phyloP scores from a whole-genome alignment of 2,888 invertebrate genomes.

The Aspidiotus destructor region DNA sequence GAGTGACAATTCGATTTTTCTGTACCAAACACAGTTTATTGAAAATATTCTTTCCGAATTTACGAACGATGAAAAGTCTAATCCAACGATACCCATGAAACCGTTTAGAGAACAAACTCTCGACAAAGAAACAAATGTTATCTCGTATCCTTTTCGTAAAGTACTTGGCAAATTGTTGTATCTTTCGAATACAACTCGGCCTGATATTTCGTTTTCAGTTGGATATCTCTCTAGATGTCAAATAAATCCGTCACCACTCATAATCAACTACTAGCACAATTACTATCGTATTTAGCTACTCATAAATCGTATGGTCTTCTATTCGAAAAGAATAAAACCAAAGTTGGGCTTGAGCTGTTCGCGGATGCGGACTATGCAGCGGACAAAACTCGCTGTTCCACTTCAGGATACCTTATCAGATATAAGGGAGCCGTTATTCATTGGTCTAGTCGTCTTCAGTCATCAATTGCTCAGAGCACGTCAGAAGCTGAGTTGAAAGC shows the following conservation, averaged over 20 bases:
- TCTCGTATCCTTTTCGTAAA: background rate
- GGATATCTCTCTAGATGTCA: background rate
- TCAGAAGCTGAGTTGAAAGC: constrained; percentile 3
- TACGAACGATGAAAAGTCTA: background rate
- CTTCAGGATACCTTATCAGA: background rate
- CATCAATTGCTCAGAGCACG: background rate
- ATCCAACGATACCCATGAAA: constrained; percentile 3
- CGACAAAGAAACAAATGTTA: background rate
- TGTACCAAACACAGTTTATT: background rate
- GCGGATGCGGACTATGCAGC: background rate
- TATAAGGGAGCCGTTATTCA: background rate
- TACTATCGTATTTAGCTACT: background rate
- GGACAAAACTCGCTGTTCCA: background rate
- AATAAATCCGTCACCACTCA: background rate
- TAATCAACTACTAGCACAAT: background rate
- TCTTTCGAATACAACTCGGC: background rate
- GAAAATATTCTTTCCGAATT: background rate
- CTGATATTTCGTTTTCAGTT: background rate
- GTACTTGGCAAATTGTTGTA: background rate
- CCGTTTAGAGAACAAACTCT: background rate
- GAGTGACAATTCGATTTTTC: background rate
- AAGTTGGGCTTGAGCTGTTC: background rate
- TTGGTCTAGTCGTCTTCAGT: constrained; percentile 6
- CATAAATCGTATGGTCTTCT: background rate
- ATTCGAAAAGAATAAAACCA: background rate